Conservation (phyloP, 2,888 invertebrate species). For the Ophion ventricosus region DNA sequence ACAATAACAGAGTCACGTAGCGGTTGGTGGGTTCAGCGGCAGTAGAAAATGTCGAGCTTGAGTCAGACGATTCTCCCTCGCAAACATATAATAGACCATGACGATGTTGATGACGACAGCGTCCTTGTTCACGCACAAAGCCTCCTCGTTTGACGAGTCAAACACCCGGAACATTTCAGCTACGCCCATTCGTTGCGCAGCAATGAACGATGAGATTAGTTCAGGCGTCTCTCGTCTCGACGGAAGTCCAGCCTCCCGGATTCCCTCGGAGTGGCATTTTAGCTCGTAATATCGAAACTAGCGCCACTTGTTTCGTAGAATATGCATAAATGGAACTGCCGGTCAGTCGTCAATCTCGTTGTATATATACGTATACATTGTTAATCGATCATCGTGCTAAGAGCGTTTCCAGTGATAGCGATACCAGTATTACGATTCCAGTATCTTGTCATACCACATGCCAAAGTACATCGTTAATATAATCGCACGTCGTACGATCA, state of each 20-base stretch:
- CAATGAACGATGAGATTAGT: slow-evolving; percentile 10
- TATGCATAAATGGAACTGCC: slow-evolving; percentile 2
- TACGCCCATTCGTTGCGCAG: slow-evolving; percentile 15
- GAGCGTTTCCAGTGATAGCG: slow-evolving; percentile 51
- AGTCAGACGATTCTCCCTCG: slow-evolving; percentile 22
- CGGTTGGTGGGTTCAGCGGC: slow-evolving; percentile 10
- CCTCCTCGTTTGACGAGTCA: background rate
- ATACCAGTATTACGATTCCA: slow-evolving; percentile 51
- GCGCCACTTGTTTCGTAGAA: background rate
- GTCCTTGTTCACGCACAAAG: background rate
- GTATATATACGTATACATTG: background rate
- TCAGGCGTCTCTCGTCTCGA: slow-evolving; percentile 8
- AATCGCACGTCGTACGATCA: slow-evolving; percentile 33
- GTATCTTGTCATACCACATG: slow-evolving; percentile 44
- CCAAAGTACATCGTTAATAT: slow-evolving; percentile 49
- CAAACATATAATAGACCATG: background rate
- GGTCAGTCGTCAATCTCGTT: slow-evolving; percentile 24
- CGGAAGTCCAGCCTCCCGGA: slow-evolving; percentile 4
- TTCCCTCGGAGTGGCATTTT: slow-evolving; percentile 21
- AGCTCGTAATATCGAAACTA: slow-evolving; percentile 2
- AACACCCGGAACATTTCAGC: background rate
- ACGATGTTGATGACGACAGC: background rate
- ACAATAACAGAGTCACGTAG: background rate
- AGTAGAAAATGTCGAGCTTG: slow-evolving; percentile 37
- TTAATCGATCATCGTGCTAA: slow-evolving; percentile 51